Conservation (phyloP, 2,797 vertebrate species). For the Alcedo quadribrachys region DNA sequence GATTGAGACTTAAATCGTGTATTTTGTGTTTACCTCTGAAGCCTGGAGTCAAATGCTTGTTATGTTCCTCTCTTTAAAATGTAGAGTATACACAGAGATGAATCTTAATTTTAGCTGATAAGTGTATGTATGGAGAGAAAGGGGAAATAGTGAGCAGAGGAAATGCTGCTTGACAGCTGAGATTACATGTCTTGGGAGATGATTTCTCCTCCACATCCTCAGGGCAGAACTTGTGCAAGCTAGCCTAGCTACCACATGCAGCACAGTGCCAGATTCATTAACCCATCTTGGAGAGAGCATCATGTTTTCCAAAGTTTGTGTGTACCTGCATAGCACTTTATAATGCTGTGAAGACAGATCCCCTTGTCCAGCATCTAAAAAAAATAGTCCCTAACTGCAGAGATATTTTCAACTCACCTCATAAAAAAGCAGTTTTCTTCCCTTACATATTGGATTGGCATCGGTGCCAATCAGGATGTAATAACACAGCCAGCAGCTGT, state of each 20-base stretch:
- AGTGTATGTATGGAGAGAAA: neutral
- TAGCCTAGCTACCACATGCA: neutral
- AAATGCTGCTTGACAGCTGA: neutral
- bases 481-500: neutral
- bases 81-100: neutral
- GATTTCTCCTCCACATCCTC: neutral
- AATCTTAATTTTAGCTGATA: neutral
- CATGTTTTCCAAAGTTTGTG: neutral
- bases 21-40: neutral
- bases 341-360: neutral
- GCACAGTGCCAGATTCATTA: neutral
- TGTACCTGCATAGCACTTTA: neutral
- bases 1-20: neutral
- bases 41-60: neutral
- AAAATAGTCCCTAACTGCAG: neutral
- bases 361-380: neutral
- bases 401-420: neutral
- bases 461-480: neutral
- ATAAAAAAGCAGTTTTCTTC: neutral
- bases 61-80: neutral
- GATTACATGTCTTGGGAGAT: neutral
- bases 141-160: neutral
- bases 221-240: neutral
- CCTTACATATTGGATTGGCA: neutral
- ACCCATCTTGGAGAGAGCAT: neutral